Evolutionary conservation across 1,140 invertebrate species (phyloP), one percentile per base, ranked within the genome.

Genomic region (Diploscapter pachys): DNA sequence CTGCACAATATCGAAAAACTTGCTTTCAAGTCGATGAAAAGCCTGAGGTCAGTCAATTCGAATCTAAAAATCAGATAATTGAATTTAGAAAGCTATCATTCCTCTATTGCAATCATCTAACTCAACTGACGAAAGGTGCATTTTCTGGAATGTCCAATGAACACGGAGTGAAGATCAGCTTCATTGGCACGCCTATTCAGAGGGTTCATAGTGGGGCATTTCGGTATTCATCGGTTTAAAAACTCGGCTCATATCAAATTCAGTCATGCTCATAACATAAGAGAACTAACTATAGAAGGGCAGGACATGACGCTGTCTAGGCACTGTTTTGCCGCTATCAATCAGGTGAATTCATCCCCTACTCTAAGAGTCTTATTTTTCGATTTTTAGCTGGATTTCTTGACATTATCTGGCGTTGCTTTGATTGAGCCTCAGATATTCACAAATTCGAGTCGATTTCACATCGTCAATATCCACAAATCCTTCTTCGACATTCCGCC

Each of bases 381-480:
- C 56, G n/a, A 11, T 4, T 72, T 13, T 72, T 54, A 76, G 69
- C 63, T 76, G 31, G 75, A 76, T 48, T 76, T 76, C 53, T 71
- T 76, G 5, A 72, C 69, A 49, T 50, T 76, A 3, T 72, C 69
- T 4, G 75, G 75, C 51, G 63, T 76, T 5, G 54, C 63, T 49
- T 57, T 71, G n/a, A 67, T 76, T 59, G 75, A 76, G 13, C 63
- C 75, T 3, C 72, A 76, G 31, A 56, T 71, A 3, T 76, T 76
- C 75, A 73, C 69, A 9, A 76, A 76, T 48, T 71, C 68, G 11
- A 76, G 69, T 4, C 61, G 75, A 5, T 76, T 76, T 71, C 75
- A 76, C 70, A 73, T 76, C n/a, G 56, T 76, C 6, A 56, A 76
- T 55, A 49, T 76, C 31, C 65, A 72, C 11, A 70, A 67, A 4